Base-by-base conservation (phyloP, 2,113 vertebrate species). In the Epinephelus cyanopodus region DNA sequence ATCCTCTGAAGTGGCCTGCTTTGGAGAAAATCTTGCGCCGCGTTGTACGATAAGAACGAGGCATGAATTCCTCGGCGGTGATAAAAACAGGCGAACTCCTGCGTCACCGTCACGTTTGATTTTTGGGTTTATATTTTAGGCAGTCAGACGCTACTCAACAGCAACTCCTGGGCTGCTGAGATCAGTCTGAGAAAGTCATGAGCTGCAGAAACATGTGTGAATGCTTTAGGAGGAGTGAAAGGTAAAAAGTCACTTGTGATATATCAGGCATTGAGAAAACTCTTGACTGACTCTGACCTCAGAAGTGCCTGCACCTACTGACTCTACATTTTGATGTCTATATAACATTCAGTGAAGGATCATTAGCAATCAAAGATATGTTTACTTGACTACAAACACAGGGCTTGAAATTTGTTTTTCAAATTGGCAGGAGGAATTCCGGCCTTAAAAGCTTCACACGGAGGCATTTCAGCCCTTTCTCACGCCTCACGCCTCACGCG, bases 1-100 rank as follows among this genome's bases (percentile, higher is more conserved):
- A 48, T 86, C 84, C 85, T 92, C 90, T 89, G 90, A 85, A 90
- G 91, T 78, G 84, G 82, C 61, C 76, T 45, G 69, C 73, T 77
- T 74, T 33, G 50, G 74, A 62, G 52, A 65, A 65, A 87, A 86
- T 2, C 3, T 25, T 25, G 79, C 1, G 45, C 72, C 61, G n/a
- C 8, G 56, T 33, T n/a, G 63, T 37, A 17, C 61, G 81, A 91
- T 89, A 90, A 86, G 70, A 81, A 80, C 5, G 14, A 54, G 33
- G 66, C 56, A 25, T 8, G 7, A 83, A 73, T 82, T 77, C 77
- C 61, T 80, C 3, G 54, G 47, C 53, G 76, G 50, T 29, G 69
- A 81, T 76, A 68, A 81, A 85, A 86, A 63, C 3, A 47, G 57
- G 33, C 1, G 18, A 60, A 54, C 47, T 54, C 56, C 65, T 57